Evolutionary conservation across 2,888 invertebrate genomes (phyloP).

Genomic region (Diplolepis rosae): DNA sequence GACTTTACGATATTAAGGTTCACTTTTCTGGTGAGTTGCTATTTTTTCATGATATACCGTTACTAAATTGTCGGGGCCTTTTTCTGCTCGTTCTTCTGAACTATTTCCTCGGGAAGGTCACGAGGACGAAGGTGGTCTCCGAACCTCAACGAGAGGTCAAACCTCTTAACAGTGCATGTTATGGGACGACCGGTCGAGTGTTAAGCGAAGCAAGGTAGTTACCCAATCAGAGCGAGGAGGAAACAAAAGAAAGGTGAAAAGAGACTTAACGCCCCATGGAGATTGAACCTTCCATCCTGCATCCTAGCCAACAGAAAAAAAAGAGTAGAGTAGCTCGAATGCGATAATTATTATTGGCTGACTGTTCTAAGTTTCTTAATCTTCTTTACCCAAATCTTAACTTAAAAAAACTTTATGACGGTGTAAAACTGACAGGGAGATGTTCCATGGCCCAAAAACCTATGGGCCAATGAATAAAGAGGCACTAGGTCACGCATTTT

Average conservation of each 20-base stretch:
- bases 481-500: constrained; percentile 36
- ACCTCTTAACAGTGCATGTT: constrained; percentile 48
- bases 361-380: constrained; percentile 41
- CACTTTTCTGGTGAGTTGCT: neutral
- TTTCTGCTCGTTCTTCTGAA: constrained; percentile 25
- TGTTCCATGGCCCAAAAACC: constrained; percentile 48
- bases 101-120: constrained; percentile 48
- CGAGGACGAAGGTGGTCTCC: constrained; percentile 40
- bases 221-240: constrained; percentile 72
- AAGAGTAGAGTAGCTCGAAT: constrained; percentile 38
- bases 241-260: constrained; percentile 73
- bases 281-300: constrained; percentile 48
- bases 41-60: constrained; percentile 1
- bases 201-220: constrained; percentile 54
- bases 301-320: constrained; percentile 40
- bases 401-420: neutral
- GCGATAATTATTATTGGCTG: constrained; percentile 51
- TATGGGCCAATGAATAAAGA: constrained; percentile 51
- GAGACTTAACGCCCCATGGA: constrained; percentile 55
- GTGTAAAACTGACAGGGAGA: neutral
- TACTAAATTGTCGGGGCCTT: neutral
- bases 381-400: constrained; percentile 9
- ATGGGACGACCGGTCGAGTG: constrained; percentile 52
- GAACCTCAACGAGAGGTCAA: constrained; percentile 49
- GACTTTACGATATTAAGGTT: neutral